Base-by-base conservation (phyloP, 2,888 invertebrate species). In the Cantharis nigra region DNA sequence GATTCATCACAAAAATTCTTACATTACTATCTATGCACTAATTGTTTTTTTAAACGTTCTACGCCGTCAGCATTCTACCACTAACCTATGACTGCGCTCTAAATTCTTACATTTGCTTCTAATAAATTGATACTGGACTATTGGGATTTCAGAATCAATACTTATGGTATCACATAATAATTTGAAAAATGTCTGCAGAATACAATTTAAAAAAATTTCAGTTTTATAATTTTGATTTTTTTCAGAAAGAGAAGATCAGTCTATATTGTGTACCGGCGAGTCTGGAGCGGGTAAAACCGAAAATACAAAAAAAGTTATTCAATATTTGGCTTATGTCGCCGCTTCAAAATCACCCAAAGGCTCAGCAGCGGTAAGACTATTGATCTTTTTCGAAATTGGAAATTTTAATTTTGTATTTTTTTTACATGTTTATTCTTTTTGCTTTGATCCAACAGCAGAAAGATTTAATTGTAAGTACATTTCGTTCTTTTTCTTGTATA, bases 251-350 rank as follows among this genome's bases (percentile, higher is more conserved):
- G 99, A 99, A 91, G 99, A 99, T 91, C 99, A 99, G 91, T 98
- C 98, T 71, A 99, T 99, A 88, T 91, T 99, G 82, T 99, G 99
- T 91, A 99, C 99, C 85, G 99, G 99, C 85, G 99, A 99, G 90
- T 99, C 99, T n/a, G 99, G 99, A 84, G 99, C 99, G 83, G 99
- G 99, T 83, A 99, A 99, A 91, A 99, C 99, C 71, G 99, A 99
- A 89, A 99, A 99, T 90, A 99, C 99, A 78, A 99, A 99, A 91
- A 99, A 99, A 92, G 99, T 99, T 74, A 99, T 99, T 87, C 99
- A 99, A 91, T 99, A 99, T 91, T 92, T 99, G 88, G 99, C 99
- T 67, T 98, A 97, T 90, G 99, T 99, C 75, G 99, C 99, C 82
- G 99, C 99, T 71, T 98, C 98, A 26, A 98, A 98, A 89, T 97